Evolutionary conservation across 1,140 invertebrate species (phyloP), one percentile per base, ranked within the genome.

Genomic region (Dysdera silvatica): DNA sequence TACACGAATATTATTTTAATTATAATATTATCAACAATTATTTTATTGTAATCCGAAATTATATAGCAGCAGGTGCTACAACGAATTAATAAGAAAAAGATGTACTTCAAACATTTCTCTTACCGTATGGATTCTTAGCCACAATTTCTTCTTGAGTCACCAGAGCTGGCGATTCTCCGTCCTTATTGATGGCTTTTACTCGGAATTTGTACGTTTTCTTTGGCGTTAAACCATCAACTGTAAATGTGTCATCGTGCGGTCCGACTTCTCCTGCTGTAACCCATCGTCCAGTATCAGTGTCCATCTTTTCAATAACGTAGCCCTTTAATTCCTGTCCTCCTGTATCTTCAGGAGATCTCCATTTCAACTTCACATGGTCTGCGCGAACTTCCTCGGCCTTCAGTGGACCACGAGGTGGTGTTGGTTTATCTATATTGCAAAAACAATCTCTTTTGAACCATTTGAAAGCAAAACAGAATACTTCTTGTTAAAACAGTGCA

Each of bases 161-260:
- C 47, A 98, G 78, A 35, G 96, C 92, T 70, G 98, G 94, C 0
- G 95, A 95, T 79, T 95, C 88, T 3, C 96, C 96, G 79, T 98
- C 95, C 73, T 97, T 97, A 76, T 99, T 99, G 28, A 95, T 88
- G 29, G 96, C 96, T 71, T 92, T 95, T 0, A 99, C 95, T 52
- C 96, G 83, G 80, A 99, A 96, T 77, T 98, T 96, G 77, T 99
- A 99, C 71, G 92, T 93, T 77, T 98, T 97, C 69, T 95, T 95
- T 0, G 93, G 92, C n/a, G 91, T 93, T 1, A 99, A 82, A 26
- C 92, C 92, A 73, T 91, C 88, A 67, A 98, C 89, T 2, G 85
- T 89, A 74, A 92, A 95, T 18, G 84, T 82, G 35, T 84, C 83
- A 32, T 88, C 84, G 49, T 88, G 80, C 1, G 89, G 84, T 18